Base-by-base conservation (phyloP, 2,888 invertebrate genomes). In the Hyalella azteca region DNA sequence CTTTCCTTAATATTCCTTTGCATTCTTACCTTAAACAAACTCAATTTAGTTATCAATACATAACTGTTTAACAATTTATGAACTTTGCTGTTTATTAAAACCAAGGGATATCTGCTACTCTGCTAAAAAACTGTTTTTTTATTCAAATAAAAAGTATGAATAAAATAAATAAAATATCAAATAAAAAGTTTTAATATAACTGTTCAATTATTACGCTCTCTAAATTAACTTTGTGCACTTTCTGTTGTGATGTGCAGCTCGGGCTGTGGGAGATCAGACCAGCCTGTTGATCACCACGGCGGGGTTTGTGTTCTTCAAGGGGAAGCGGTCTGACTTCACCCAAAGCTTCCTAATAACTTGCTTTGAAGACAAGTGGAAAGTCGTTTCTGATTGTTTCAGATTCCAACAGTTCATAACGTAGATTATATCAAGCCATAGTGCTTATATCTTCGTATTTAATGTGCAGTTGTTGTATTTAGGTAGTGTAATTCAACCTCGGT, bases 281-380 rank as follows among this genome's bases (percentile, higher is more conserved):
- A 94, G 96, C 0, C 93, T 95, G 86, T 88, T 95, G 32, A 93
- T 97, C 77, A 93, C 94, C 89, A 92, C 93, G 4, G 93, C 93
- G 85, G 97, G 97, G 0, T 92, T 91, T 81, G 94, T 96, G 0
- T 93, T 92, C 85, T 95, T 93, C 86, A 90, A 91, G 80, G 90
- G 90, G 11, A 79, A 79, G 26, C 87, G 90, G 26, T 92, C 93
- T 86, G 91, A 92, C 0, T 95, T 95, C 86, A 93, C 93, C 86
- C 95, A 97, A 88, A 94, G 93, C 49, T 96, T 97, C 87, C 90
- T 96, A 39, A 92, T 97, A 78, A 95, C 95, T 0, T 94, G 95
- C 5, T 92, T 94, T 84, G 94, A 92, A 22, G 94, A 95, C 85
- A 95, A 95, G 87, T 97, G 96, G 96, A 96, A 96, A 89, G 94